A percentile compares a stretch with the other conserved stretches of the same genome.
Evolutionary conservation across 2,797 vertebrate species (phyloP).

Genomic region (Urosaurus nigricauda): DNA sequence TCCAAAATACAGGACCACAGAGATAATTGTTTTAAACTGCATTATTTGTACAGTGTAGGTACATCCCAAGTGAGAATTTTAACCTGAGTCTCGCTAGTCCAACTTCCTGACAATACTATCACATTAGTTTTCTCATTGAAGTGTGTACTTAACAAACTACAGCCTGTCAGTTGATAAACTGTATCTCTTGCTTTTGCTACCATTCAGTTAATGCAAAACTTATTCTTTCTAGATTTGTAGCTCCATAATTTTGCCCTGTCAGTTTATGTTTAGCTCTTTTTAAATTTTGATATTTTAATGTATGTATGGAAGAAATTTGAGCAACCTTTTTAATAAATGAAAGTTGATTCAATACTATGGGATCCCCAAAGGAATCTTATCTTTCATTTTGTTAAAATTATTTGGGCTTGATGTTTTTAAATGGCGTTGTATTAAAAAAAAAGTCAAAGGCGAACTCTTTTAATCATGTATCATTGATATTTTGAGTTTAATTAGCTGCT

Average conservation of each 20-base stretch:
- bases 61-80: neutral
- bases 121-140: neutral
- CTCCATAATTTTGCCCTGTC: neutral
- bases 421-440: slow-evolving; percentile 13
- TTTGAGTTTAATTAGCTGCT: slow-evolving; percentile 61
- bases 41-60: too few species aligned
- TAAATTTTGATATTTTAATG: neutral
- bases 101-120: neutral
- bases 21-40: too few species aligned
- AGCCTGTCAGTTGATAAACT: neutral
- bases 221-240: neutral
- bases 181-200: neutral
- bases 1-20: too few species aligned
- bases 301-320: neutral
- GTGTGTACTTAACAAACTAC: neutral
- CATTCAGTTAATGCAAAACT: neutral
- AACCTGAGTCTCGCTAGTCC: neutral
- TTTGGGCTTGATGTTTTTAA: neutral
- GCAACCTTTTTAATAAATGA: neutral
- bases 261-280: neutral
- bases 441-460: slow-evolving; percentile 60
- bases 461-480: slow-evolving; percentile 44
- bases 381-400: neutral
- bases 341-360: neutral
- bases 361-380: neutral